phyloP scores from a whole-genome alignment of 1,140 invertebrate genomes.

The Ladona fulva region DNA sequence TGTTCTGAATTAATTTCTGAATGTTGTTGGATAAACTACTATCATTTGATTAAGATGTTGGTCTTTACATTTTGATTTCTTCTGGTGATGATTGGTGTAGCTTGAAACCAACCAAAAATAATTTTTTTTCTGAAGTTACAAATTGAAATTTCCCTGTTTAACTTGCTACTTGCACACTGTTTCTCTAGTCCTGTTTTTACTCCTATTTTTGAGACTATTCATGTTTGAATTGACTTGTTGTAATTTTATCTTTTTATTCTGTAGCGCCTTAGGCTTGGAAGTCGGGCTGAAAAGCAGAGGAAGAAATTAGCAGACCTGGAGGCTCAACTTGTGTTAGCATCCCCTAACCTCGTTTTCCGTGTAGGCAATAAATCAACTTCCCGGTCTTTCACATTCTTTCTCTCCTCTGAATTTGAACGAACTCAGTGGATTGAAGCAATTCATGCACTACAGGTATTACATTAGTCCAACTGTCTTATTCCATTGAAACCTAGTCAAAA shows the following conservation, averaged over 20 bases:
- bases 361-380: constrained; percentile 60
- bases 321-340: constrained; percentile 78
- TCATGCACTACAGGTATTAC: constrained; percentile 54
- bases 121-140: too few species aligned
- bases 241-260: background rate
- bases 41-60: too few species aligned
- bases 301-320: constrained; percentile 84
- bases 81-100: too few species aligned
- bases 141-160: too few species aligned
- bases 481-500: background rate
- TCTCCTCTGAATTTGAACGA: constrained; percentile 87
- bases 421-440: constrained; percentile 91
- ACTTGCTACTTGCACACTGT: too few species aligned
- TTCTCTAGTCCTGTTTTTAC: too few species aligned
- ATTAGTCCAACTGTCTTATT: background rate
- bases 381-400: constrained; percentile 69
- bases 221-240: too few species aligned
- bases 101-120: too few species aligned
- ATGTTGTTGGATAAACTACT: too few species aligned
- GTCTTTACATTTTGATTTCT: too few species aligned
- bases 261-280: constrained; percentile 44
- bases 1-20: too few species aligned
- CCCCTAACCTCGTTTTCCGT: constrained; percentile 77
- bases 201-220: too few species aligned
- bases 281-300: constrained; percentile 71